A percentile compares a stretch with the other conserved stretches of the same genome.
These are phyloP conservation scores for Tichodroma muraria DNA, from an alignment of 2,113 vertebrate genomes.

Conservation along the genomic window DNA sequence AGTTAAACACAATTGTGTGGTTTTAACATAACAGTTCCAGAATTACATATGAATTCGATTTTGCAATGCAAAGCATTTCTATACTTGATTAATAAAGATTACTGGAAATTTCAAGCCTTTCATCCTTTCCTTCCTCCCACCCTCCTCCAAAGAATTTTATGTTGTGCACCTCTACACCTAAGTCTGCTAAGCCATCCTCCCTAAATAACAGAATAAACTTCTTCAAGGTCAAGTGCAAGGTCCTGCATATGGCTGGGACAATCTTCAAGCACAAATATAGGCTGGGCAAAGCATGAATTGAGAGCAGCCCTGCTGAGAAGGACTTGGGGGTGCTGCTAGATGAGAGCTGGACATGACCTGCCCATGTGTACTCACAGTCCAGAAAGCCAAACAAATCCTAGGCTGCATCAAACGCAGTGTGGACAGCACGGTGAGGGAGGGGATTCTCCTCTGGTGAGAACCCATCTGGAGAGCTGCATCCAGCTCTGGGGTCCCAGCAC, in stretches of 20 bases:
- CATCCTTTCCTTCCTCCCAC: accelerated
- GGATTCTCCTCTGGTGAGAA: not conserved
- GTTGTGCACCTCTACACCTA: not conserved
- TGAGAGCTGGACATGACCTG: not conserved
- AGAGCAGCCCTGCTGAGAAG: not conserved
- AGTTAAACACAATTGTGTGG: not conserved
- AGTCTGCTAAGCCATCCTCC: not conserved
- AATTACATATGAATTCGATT: not conserved
- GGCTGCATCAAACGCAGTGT: not conserved
- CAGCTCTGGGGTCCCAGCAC: not conserved
- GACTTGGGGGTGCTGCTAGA: not conserved
- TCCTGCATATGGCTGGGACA: accelerated
- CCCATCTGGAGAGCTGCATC: not conserved
- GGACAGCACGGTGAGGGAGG: accelerated
- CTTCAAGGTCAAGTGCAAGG: not conserved
- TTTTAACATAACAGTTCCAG: not conserved
- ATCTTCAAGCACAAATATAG: not conserved
- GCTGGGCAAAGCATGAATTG: not conserved
- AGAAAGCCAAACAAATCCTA: not conserved
- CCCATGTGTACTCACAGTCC: not conserved
- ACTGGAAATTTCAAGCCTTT: not conserved
- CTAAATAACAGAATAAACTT: not conserved
- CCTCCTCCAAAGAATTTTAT: not conserved
- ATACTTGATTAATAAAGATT: not conserved
- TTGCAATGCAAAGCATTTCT: not conserved